Evolutionary conservation across 1,140 invertebrate genomes (phyloP).

Genomic region (Vanessa tameamea): DNA sequence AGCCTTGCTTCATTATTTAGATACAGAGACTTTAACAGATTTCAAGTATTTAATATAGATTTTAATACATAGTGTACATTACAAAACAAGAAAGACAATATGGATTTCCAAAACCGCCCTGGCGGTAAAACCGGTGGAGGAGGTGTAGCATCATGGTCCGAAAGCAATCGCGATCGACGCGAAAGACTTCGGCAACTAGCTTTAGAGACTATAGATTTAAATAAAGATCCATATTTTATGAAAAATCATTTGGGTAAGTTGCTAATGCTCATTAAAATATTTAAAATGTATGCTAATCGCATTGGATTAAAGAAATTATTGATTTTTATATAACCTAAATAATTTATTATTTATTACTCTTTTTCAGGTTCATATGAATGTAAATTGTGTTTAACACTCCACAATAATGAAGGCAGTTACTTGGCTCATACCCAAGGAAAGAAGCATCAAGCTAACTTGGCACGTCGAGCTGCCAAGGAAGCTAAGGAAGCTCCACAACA

Average conservation of each 20-base stretch:
- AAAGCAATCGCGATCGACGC: slow-evolving; percentile 97
- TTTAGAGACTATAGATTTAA: slow-evolving; percentile 98
- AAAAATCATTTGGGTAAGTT: slow-evolving; percentile 94
- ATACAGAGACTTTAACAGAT: too few species aligned
- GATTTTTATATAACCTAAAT: slow-evolving; percentile 2
- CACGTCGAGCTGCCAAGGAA: slow-evolving; percentile 98
- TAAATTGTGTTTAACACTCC: slow-evolving; percentile 98
- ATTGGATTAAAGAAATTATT: background rate
- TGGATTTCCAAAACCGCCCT: slow-evolving; percentile 98
- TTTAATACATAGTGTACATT: background rate
- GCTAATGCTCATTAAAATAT: background rate
- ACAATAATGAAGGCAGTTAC: slow-evolving; percentile 99
- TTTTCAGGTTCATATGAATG: slow-evolving; percentile 97
- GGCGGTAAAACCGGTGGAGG: slow-evolving; percentile 99
- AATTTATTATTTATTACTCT: background rate
- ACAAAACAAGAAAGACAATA: slow-evolving; percentile 21
- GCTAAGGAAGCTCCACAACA: slow-evolving; percentile 96
- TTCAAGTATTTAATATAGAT: too few species aligned
- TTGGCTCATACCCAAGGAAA: slow-evolving; percentile 99
- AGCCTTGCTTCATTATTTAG: too few species aligned
- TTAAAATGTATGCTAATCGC: background rate
- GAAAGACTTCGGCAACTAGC: slow-evolving; percentile 97
- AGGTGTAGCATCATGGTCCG: slow-evolving; percentile 99
- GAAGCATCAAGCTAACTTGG: slow-evolving; percentile 99
- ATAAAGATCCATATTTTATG: slow-evolving; percentile 99